phyloP scores from a whole-genome alignment of 1,140 invertebrate species.

The Monomorium pharaonis region DNA sequence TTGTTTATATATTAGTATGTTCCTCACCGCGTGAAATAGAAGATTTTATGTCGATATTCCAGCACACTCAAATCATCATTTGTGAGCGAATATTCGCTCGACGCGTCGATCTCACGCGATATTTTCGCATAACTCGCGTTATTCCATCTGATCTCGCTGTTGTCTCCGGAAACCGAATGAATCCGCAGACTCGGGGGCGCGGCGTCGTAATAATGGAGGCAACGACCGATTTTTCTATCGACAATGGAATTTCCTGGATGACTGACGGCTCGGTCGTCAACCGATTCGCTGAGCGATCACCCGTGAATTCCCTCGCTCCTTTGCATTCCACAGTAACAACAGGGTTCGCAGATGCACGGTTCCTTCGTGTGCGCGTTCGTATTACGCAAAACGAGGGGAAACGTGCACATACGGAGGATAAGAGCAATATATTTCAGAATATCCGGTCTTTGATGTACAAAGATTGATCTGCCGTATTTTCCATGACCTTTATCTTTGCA shows the following conservation, averaged over 20 bases:
- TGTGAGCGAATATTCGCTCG: not conserved
- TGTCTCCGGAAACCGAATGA: not conserved
- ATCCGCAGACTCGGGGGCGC: slow-evolving; percentile 4
- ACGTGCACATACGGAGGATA: slow-evolving; percentile 39
- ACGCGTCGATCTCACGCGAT: not conserved
- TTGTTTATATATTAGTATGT: not conserved
- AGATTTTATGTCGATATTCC: not conserved
- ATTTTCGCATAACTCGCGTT: not conserved
- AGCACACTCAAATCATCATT: not conserved
- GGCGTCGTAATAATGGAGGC: slow-evolving; percentile 26
- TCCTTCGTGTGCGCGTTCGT: not conserved
- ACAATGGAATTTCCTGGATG: slow-evolving; percentile 72
- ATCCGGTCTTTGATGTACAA: slow-evolving; percentile 59
- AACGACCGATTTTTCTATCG: slow-evolving; percentile 57
- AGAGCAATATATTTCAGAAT: slow-evolving; percentile 72
- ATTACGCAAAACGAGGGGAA: slow-evolving; percentile 47
- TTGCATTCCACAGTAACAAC: slow-evolving; percentile 74
- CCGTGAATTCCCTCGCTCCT: slow-evolving; percentile 74
- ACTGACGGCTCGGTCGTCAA: slow-evolving; percentile 60
- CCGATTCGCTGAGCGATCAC: slow-evolving; percentile 67
- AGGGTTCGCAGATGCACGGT: slow-evolving; percentile 33
- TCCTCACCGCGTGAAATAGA: not conserved
- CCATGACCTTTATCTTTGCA: not conserved
- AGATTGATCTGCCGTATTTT: not conserved
- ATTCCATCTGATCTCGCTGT: not conserved